Conservation (phyloP, 64 coral and sea anemone species). For the Porites lutea region DNA sequence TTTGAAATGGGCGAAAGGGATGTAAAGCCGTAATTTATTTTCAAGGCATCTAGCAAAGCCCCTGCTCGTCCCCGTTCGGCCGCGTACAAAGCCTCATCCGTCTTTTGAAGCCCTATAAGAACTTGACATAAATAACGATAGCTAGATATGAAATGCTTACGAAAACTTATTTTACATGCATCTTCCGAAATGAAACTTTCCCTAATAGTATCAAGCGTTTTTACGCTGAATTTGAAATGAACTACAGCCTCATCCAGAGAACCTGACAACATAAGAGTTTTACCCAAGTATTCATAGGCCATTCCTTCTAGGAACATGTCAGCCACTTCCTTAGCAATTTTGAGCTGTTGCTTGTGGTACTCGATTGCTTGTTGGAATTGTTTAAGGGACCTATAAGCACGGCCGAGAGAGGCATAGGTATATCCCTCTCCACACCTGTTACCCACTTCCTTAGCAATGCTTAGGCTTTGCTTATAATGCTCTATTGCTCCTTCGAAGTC, state of each 20-base stretch:
- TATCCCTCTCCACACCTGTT: too few relatives aligned
- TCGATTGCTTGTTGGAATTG: too few relatives aligned
- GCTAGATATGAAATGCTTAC: neutral
- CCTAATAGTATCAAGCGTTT: neutral
- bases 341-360: too few relatives aligned
- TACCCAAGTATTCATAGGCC: too few relatives aligned
- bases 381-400: too few relatives aligned
- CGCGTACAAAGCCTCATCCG: slow-evolving; percentile 32
- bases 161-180: neutral
- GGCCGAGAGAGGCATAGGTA: too few relatives aligned
- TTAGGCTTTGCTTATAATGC: too few relatives aligned
- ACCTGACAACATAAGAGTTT: neutral
- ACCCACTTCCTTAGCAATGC: too few relatives aligned
- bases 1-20: neutral
- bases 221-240: neutral
- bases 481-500: neutral
- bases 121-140: neutral
- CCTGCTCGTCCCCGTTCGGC: slow-evolving; percentile 21
- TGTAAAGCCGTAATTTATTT: neutral
- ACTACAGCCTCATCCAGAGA: neutral
- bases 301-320: too few relatives aligned
- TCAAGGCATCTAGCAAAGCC: neutral
- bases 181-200: neutral
- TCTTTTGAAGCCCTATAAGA: neutral
- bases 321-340: too few relatives aligned